Conservation (phyloP, 1,140 invertebrate species). For the Eupristina koningsbergeri region DNA sequence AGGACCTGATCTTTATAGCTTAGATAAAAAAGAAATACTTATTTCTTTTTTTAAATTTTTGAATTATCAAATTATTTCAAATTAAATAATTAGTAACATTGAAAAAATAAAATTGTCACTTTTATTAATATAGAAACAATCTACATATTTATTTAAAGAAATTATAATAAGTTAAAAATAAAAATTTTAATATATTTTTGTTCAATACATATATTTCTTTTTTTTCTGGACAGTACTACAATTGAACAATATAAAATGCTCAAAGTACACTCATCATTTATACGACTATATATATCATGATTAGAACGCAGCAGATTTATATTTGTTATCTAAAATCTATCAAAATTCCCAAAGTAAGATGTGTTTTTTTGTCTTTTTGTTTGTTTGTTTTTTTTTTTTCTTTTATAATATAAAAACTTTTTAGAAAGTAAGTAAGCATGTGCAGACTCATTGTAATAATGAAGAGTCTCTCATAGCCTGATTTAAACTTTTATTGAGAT, state of each 20-base stretch:
- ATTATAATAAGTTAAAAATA: conserved; percentile 7
- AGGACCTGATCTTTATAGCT: neutral
- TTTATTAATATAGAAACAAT: neutral
- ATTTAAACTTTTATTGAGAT: conserved; percentile 60
- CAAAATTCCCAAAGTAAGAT: conserved; percentile 57
- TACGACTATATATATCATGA: conserved; percentile 54
- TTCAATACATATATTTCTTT: conserved; percentile 3
- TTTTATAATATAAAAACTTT: conserved; percentile 50
- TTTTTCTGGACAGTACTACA: conserved; percentile 9
- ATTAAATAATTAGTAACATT: conserved; percentile 7
- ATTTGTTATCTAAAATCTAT: conserved; percentile 56
- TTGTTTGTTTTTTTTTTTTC: conserved; percentile 43
- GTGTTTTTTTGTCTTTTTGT: too few species aligned
- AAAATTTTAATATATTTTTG: conserved; percentile 38
- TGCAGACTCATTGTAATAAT: conserved; percentile 53
- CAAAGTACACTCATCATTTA: conserved; percentile 62
- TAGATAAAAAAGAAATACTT: conserved; percentile 18
- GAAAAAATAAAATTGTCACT: neutral
- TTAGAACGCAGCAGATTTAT: conserved; percentile 56
- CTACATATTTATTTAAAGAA: conserved; percentile 27
- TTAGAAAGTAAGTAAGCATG: conserved; percentile 62
- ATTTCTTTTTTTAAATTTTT: conserved; percentile 36
- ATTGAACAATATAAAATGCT: conserved; percentile 53
- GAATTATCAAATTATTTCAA: conserved; percentile 18
- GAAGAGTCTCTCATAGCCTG: conserved; percentile 63